Evolutionary conservation across 2,888 invertebrate species (phyloP).

Genomic region (Pherbina coryleti): DNA sequence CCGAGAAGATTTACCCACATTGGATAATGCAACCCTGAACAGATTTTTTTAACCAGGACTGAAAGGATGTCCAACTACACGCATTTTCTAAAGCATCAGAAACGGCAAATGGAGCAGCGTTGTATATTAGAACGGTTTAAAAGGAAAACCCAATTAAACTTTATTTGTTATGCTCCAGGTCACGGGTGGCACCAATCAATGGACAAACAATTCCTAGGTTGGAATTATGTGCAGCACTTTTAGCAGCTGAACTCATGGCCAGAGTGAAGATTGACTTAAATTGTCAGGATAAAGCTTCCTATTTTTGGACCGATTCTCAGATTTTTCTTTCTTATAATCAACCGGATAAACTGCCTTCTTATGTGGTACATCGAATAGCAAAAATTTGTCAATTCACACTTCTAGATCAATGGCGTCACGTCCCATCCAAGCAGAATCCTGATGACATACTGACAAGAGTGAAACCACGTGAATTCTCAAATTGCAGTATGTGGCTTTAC

Average conservation of each 20-base stretch:
- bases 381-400: no score
- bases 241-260: slow-evolving; percentile 33
- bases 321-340: not conserved
- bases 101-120: slow-evolving; percentile 32
- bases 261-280: not conserved
- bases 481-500: no score
- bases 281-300: not conserved
- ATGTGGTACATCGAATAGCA: not conserved
- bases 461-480: no score
- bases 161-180: slow-evolving; percentile 35
- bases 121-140: not conserved
- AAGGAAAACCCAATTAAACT: no score
- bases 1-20: no score
- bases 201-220: slow-evolving; percentile 34
- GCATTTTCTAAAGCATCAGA: not conserved
- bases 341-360: not conserved
- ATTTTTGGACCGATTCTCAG: slow-evolving; percentile 43
- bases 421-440: no score
- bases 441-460: no score
- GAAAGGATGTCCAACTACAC: no score
- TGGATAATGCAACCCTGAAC: not conserved
- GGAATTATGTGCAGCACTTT: slow-evolving; percentile 30
- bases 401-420: no score
- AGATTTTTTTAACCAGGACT: not conserved
- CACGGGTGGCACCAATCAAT: slow-evolving; percentile 36